These are phyloP conservation scores for Toxotes jaculatrix DNA, from an alignment of 2,113 vertebrate genomes.

Conservation along the genomic window DNA sequence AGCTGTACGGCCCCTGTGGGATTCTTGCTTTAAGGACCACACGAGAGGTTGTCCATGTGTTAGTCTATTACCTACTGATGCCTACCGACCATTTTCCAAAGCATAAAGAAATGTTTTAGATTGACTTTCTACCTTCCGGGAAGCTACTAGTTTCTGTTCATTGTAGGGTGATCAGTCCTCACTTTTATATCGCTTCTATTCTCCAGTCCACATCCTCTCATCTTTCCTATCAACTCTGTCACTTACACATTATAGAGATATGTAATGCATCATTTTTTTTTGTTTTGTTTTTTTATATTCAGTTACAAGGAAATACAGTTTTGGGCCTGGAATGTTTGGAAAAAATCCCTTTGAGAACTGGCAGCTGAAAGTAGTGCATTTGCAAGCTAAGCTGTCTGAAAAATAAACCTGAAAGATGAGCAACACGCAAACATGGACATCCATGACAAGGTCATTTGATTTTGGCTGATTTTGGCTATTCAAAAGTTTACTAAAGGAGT, in stretches of 20 bases:
- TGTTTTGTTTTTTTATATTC: no score
- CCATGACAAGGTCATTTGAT: not conserved
- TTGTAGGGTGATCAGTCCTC: not conserved
- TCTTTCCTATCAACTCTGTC: not conserved
- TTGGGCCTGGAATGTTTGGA: not conserved
- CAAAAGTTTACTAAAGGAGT: not conserved
- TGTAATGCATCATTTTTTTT: not conserved
- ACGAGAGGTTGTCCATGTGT: not conserved
- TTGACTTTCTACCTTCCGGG: conserved; percentile 20
- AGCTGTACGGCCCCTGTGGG: conserved; percentile 4
- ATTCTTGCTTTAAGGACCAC: conserved; percentile 33
- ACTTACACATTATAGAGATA: not conserved
- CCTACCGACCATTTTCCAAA: conserved; percentile 29
- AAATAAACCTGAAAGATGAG: not conserved
- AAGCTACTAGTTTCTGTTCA: not conserved
- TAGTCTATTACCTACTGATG: not conserved
- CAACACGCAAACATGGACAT: not conserved
- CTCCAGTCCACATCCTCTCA: not conserved
- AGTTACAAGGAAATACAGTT: not conserved
- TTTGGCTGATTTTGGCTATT: not conserved
- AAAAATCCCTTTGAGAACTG: not conserved
- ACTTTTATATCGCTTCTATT: not conserved
- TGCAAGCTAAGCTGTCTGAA: not conserved
- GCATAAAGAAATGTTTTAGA: conserved; percentile 19
- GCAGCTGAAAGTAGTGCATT: not conserved